phyloP scores from a whole-genome alignment of 2,113 vertebrate genomes.

The Melanerpes aurifrons region DNA sequence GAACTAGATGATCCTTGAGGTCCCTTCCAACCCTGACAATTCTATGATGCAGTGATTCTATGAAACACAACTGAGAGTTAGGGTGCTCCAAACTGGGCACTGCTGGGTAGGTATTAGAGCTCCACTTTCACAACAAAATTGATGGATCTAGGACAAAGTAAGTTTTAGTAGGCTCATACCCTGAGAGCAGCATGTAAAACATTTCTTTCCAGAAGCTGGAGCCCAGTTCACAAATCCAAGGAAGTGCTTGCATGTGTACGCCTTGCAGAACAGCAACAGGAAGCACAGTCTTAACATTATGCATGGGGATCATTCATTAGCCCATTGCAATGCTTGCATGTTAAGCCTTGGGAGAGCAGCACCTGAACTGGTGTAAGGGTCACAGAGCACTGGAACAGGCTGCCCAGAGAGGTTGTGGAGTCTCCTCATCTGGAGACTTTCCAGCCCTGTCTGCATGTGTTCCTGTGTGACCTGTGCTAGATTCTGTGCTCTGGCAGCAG shows the following conservation, averaged over 20 bases:
- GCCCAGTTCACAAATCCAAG: not conserved
- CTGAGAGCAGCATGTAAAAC: not conserved
- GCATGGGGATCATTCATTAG: fast-evolving
- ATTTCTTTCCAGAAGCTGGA: not conserved
- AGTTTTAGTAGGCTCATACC: not conserved
- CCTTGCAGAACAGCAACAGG: not conserved
- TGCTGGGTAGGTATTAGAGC: not conserved
- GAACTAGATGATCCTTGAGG: no score
- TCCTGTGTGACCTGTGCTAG: no score
- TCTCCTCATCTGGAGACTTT: no score
- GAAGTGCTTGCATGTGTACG: not conserved
- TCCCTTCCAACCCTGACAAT: no score
- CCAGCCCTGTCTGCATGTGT: no score
- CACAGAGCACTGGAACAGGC: no score
- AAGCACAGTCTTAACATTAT: not conserved
- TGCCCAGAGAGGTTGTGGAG: no score
- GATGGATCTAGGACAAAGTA: not conserved
- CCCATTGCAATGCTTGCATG: not conserved
- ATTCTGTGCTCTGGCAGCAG: no score
- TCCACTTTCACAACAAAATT: not conserved
- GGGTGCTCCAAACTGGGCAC: not conserved
- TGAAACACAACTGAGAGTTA: not conserved
- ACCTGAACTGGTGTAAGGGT: not conserved
- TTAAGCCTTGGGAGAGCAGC: not conserved
- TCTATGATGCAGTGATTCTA: no score